Conservation (phyloP, 2,113 vertebrate genomes). For the Otolemur garnettii region DNA sequence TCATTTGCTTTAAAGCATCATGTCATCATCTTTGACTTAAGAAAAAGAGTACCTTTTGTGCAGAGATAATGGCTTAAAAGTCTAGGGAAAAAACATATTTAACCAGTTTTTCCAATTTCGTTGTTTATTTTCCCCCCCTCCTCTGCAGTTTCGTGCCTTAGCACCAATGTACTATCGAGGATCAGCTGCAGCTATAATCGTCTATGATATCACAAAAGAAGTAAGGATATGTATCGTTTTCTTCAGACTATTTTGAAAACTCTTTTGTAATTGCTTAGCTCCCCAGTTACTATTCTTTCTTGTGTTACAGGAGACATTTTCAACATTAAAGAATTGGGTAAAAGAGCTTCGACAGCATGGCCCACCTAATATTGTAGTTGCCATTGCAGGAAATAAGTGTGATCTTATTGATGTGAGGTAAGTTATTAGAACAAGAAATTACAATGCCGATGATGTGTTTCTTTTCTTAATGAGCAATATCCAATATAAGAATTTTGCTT, state of each 20-base stretch:
- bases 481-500: conserved; percentile 40
- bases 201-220: conserved; percentile 99
- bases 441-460: background rate
- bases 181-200: conserved; percentile 97
- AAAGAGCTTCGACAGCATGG: conserved; percentile 98
- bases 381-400: conserved; percentile 98
- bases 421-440: conserved; percentile 42
- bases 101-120: conserved; percentile 17
- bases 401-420: conserved; percentile 97
- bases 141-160: conserved; percentile 95
- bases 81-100: background rate
- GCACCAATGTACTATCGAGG: conserved; percentile 99
- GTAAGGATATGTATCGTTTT: conserved; percentile 84
- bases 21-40: conserved; percentile 58
- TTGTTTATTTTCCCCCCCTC: conserved; percentile 45
- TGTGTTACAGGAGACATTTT: conserved; percentile 94
- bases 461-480: conserved; percentile 26
- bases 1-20: conserved; percentile 59
- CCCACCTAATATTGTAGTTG: conserved; percentile 98
- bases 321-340: conserved; percentile 98
- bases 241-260: background rate
- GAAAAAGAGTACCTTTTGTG: conserved; percentile 63
- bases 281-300: conserved; percentile 5
- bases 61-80: conserved; percentile 21
- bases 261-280: background rate